A percentile compares a stretch with the other conserved stretches of the same genome.
Conservation (phyloP, 2,797 vertebrate species). For the Microcaecilia unicolor region DNA sequence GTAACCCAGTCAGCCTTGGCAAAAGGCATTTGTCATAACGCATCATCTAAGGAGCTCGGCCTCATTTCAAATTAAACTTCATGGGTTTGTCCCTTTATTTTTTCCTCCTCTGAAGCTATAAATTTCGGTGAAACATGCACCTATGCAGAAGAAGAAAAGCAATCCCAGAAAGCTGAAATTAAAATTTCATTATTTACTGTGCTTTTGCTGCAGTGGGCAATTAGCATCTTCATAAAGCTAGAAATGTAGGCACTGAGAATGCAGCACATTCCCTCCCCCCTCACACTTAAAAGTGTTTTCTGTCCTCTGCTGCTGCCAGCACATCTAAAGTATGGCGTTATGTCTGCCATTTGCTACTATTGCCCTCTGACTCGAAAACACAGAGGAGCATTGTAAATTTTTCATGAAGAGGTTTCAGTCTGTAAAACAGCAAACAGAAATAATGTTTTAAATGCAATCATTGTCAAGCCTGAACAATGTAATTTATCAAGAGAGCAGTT, state of each 20-base stretch:
- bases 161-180: conserved; percentile 76
- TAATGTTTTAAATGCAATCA: conserved; percentile 99
- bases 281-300: conserved; percentile 44
- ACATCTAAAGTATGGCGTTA: conserved; percentile 60
- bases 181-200: conserved; percentile 96
- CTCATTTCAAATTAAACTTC: conserved; percentile 72
- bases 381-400: conserved; percentile 85
- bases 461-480: conserved; percentile 98
- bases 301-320: conserved; percentile 53
- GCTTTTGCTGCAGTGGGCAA: conserved; percentile 73
- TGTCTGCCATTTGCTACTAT: conserved; percentile 72
- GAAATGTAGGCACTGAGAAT: conserved; percentile 56
- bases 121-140: conserved; percentile 79
- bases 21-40: conserved; percentile 77
- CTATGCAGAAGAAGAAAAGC: conserved; percentile 63
- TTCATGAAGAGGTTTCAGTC: conserved; percentile 87
- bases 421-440: conserved; percentile 91
- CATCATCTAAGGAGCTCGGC: conserved; percentile 62
- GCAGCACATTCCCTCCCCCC: conserved; percentile 28
- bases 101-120: conserved; percentile 55
- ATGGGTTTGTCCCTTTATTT: conserved; percentile 59
- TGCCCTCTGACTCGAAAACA: conserved; percentile 76
- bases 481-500: conserved; percentile 99
- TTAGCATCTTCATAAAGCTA: conserved; percentile 84
- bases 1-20: conserved; percentile 78